Conservation (phyloP, 1,140 invertebrate genomes). For the Apocrypta bakeri region DNA sequence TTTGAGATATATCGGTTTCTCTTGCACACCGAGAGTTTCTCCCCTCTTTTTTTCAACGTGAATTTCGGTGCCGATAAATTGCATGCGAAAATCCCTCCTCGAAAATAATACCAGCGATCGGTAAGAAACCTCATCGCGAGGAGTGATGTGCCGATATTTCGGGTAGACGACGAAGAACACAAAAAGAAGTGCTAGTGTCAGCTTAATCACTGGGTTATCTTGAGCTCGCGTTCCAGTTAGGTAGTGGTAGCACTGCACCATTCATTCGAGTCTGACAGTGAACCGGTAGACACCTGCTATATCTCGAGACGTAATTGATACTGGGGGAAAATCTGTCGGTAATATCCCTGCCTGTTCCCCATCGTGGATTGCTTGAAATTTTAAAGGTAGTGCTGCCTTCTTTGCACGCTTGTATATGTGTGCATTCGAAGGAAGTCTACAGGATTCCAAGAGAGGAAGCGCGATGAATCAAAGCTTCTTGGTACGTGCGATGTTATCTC, state of each 20-base stretch:
- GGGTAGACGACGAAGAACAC: not conserved
- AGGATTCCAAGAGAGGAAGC: constrained; percentile 8
- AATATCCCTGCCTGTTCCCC: constrained; percentile 44
- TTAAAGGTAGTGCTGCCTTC: not conserved
- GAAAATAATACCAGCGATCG: constrained; percentile 55
- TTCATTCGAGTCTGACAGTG: constrained; percentile 13
- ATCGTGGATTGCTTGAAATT: constrained; percentile 41
- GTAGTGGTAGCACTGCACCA: not conserved
- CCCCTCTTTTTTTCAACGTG: not conserved
- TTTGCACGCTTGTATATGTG: not conserved
- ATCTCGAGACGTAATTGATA: constrained; percentile 59
- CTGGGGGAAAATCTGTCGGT: constrained; percentile 38
- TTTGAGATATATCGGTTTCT: no score
- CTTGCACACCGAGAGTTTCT: not conserved
- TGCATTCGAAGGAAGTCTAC: not conserved
- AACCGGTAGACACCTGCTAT: constrained; percentile 39
- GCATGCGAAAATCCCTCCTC: not conserved
- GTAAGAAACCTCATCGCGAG: constrained; percentile 48
- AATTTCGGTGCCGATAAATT: not conserved
- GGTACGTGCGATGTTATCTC: not conserved
- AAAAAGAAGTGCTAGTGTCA: not conserved
- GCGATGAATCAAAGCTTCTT: not conserved
- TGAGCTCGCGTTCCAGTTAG: constrained; percentile 37
- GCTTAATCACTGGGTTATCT: constrained; percentile 42
- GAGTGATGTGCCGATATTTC: not conserved